Conservation (phyloP, 2,113 vertebrate genomes). For the Bufo bufo region DNA sequence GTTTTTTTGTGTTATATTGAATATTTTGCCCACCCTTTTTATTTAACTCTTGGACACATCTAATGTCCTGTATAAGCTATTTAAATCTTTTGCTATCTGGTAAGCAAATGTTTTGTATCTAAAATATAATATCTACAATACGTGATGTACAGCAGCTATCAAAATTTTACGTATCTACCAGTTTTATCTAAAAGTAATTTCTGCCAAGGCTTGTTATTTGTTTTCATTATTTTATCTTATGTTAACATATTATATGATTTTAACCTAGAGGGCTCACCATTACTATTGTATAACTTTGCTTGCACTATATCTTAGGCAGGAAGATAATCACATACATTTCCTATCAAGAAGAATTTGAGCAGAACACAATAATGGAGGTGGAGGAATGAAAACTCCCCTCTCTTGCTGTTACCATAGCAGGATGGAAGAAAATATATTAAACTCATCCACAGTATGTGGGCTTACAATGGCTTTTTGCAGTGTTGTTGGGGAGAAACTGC, state of each 20-base stretch:
- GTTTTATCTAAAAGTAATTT: neutral
- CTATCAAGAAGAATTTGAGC: neutral
- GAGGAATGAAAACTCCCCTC: conserved; percentile 37
- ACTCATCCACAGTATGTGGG: conserved; percentile 31
- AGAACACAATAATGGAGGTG: conserved; percentile 4
- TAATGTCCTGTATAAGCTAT: no score
- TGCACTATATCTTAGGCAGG: neutral
- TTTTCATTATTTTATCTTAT: neutral
- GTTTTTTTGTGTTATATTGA: no score
- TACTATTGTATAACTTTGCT: neutral
- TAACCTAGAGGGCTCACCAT: neutral
- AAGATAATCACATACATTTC: neutral
- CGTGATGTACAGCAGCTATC: neutral
- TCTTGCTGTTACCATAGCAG: neutral
- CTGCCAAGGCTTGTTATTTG: neutral
- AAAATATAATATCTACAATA: neutral
- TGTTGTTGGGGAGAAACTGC: conserved; percentile 32
- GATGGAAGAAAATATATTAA: conserved; percentile 22
- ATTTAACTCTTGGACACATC: no score
- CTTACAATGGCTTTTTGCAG: conserved; percentile 52
- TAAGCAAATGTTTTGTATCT: no score
- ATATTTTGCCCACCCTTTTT: no score
- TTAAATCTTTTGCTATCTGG: no score
- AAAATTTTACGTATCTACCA: neutral
- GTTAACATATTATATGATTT: neutral